Conservation (phyloP, 92 coral and sea anemone genomes). For the Diadumene lineata region DNA sequence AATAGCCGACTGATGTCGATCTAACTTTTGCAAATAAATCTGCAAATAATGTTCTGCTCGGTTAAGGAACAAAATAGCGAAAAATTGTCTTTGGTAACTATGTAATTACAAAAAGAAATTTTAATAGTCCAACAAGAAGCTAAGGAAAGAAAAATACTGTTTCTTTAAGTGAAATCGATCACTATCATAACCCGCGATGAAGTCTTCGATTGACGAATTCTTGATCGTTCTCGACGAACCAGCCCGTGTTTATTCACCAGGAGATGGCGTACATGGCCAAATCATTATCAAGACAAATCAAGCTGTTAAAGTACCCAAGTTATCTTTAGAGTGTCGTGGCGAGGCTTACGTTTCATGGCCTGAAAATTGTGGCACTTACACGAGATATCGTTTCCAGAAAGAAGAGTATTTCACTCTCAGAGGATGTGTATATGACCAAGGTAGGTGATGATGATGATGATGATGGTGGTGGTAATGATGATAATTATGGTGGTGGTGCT, state of each 20-base stretch:
- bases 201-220: conserved; percentile 32
- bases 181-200: conserved; percentile 13
- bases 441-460: conserved; percentile 26
- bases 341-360: conserved; percentile 83
- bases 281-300: conserved; percentile 43
- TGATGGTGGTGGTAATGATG: neutral
- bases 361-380: conserved; percentile 59
- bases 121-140: no score
- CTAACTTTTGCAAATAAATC: no score
- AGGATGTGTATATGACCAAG: conserved; percentile 51
- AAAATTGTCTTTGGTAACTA: no score
- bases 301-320: conserved; percentile 41
- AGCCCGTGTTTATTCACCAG: conserved; percentile 54
- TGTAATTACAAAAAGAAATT: no score
- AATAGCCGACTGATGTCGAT: no score
- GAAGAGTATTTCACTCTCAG: conserved; percentile 44
- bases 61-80: no score
- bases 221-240: conserved; percentile 52
- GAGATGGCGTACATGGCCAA: conserved; percentile 57
- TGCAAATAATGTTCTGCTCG: no score
- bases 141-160: no score
- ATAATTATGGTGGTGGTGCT: neutral
- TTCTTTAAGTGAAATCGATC: no score
- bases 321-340: conserved; percentile 63
- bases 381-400: conserved; percentile 55